phyloP scores from a whole-genome alignment of 2,797 vertebrate genomes.

The Dallia pectoralis region DNA sequence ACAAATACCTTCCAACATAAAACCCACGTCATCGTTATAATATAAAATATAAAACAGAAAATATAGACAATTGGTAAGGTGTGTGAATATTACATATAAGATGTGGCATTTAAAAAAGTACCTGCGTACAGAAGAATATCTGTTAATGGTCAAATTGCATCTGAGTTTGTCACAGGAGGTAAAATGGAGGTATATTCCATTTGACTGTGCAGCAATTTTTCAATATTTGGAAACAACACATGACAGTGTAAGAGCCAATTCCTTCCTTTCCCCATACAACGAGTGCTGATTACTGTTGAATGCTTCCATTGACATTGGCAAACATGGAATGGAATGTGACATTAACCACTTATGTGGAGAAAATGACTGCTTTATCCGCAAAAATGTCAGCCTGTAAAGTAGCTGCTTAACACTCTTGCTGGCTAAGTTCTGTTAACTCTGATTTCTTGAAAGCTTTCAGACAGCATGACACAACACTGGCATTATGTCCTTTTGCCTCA shows the following conservation, averaged over 20 bases:
- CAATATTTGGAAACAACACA: conserved; percentile 34
- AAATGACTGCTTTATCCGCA: conserved; percentile 11
- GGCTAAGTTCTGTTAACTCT: conserved; percentile 12
- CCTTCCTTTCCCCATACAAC: conserved; percentile 14
- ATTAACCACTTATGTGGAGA: conserved; percentile 25
- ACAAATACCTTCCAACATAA: too few species aligned
- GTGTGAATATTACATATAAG: background rate
- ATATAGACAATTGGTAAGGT: too few species aligned
- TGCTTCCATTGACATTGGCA: conserved; percentile 37
- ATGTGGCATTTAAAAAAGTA: background rate
- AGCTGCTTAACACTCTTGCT: conserved; percentile 6
- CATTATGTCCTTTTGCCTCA: conserved; percentile 34
- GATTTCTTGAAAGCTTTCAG: conserved; percentile 7
- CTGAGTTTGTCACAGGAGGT: background rate
- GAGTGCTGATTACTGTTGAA: conserved; percentile 22
- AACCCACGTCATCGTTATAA: too few species aligned
- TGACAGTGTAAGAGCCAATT: conserved; percentile 17
- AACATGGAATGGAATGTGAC: conserved; percentile 31
- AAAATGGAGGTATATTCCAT: conserved; percentile 34
- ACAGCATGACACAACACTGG: conserved; percentile 21
- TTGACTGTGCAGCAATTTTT: conserved; percentile 24
- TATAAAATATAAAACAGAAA: too few species aligned
- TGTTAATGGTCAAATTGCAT: background rate
- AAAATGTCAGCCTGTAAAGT: conserved; percentile 30
- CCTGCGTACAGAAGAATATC: background rate